Conservation (phyloP, 1,140 invertebrate genomes). For the Ceratina calcarata region DNA sequence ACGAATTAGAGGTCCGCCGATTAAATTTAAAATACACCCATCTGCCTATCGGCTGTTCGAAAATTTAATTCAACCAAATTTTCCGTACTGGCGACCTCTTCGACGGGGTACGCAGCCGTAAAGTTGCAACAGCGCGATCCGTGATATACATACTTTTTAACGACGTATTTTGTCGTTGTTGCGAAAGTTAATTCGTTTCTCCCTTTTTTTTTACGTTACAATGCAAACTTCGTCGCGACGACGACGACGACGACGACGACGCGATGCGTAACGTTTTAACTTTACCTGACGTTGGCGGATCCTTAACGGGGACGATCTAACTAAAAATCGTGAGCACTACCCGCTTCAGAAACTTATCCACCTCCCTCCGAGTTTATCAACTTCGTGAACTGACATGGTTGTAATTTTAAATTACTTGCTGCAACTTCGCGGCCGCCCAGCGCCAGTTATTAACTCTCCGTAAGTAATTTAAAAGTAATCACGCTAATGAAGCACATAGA, state of each 20-base stretch:
- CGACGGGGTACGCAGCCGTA: background rate
- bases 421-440: background rate
- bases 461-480: slow-evolving; percentile 34
- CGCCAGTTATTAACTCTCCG: slow-evolving; percentile 29
- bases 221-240: slow-evolving; percentile 26
- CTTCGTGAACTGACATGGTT: slow-evolving; percentile 23
- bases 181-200: slow-evolving; percentile 6
- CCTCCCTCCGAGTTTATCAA: slow-evolving; percentile 22
- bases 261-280: slow-evolving; percentile 25
- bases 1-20: background rate
- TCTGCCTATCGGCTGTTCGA: no score
- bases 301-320: slow-evolving; percentile 31
- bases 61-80: background rate
- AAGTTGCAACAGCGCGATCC: background rate
- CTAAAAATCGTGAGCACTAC: slow-evolving; percentile 27
- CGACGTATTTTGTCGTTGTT: slow-evolving; percentile 9
- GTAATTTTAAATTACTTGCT: slow-evolving; percentile 43
- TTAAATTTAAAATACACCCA: background rate
- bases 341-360: slow-evolving; percentile 33
- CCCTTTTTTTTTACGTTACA: slow-evolving; percentile 5
- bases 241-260: no score
- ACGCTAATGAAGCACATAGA: slow-evolving; percentile 12
- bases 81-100: no score
- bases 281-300: slow-evolving; percentile 1
- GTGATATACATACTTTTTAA: background rate